These are phyloP conservation scores for Eupithecia tripunctaria DNA, from an alignment of 2,888 invertebrate genomes.

Conservation along the genomic window DNA sequence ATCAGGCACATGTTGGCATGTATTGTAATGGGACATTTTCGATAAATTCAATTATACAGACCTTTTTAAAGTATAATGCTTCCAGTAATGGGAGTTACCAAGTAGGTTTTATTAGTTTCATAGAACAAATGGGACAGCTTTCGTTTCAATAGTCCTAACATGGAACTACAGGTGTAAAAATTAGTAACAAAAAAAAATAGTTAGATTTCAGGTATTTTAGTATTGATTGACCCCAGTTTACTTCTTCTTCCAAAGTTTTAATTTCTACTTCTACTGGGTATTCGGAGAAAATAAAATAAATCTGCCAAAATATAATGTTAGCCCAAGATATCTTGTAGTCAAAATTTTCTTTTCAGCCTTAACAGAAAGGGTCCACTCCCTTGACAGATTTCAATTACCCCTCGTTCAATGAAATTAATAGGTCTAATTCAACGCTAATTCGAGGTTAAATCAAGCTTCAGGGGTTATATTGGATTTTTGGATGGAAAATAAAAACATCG, in stretches of 20 bases:
- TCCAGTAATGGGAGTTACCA: too few species aligned
- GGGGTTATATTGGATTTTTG: conserved; percentile 13
- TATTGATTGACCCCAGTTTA: too few species aligned
- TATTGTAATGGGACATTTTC: neutral
- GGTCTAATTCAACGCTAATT: conserved; percentile 36
- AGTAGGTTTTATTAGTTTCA: too few species aligned
- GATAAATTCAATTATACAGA: too few species aligned
- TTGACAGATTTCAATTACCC: conserved; percentile 39
- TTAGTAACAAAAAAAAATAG: too few species aligned
- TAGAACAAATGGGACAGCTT: too few species aligned
- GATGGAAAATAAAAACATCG: conserved; percentile 1
- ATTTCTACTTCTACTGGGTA: too few species aligned
- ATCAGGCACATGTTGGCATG: neutral
- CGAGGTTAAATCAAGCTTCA: conserved; percentile 25
- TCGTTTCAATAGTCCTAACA: too few species aligned
- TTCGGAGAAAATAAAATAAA: neutral
- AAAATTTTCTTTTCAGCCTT: neutral
- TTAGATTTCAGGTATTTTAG: too few species aligned
- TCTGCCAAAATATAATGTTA: neutral
- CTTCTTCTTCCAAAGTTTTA: too few species aligned
- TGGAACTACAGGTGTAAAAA: too few species aligned
- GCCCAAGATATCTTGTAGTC: neutral
- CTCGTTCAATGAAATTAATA: conserved; percentile 40
- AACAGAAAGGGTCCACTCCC: conserved; percentile 6
- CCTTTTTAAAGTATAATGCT: too few species aligned